A percentile compares a stretch with the other conserved stretches of the same genome.
Conservation (phyloP, 1,140 invertebrate genomes). For the Bombus terrestris region DNA sequence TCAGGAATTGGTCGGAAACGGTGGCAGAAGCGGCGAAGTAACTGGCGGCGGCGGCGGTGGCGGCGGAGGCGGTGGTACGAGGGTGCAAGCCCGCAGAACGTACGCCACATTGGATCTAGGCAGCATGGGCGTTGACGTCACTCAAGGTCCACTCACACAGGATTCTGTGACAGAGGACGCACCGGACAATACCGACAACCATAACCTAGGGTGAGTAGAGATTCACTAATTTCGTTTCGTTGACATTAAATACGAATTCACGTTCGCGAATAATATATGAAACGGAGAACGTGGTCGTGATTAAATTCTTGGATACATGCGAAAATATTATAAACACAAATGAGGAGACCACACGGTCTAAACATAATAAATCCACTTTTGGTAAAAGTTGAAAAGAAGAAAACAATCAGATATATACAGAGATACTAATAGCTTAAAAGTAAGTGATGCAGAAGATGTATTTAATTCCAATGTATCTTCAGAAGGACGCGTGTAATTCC, state of each 20-base stretch:
- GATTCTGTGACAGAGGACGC: slow-evolving; percentile 84
- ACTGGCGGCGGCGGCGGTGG: slow-evolving; percentile 68
- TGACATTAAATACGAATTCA: neutral
- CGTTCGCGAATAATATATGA: neutral
- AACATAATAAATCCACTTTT: neutral
- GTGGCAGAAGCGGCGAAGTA: slow-evolving; percentile 62
- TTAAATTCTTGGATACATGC: neutral
- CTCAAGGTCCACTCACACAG: slow-evolving; percentile 84
- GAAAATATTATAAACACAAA: neutral
- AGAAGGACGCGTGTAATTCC: no score
- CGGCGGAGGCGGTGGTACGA: slow-evolving; percentile 71
- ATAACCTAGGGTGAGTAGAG: slow-evolving; percentile 79
- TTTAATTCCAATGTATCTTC: neutral
- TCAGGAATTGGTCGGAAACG: slow-evolving; percentile 84
- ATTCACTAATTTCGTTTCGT: no score
- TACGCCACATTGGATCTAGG: slow-evolving; percentile 87
- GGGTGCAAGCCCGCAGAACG: slow-evolving; percentile 83
- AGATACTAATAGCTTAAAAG: no score
- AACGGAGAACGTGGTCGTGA: no score
- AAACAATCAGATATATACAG: no score
- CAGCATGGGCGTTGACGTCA: slow-evolving; percentile 89
- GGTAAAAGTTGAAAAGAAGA: no score
- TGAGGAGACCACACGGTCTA: no score
- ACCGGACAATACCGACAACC: slow-evolving; percentile 86
- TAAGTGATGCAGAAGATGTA: no score